Percentiles rank a stretch among this genome's conserved stretches.
phyloP scores from a whole-genome alignment of 1,140 invertebrate species.

The Leptinotarsa undecemlineata region DNA sequence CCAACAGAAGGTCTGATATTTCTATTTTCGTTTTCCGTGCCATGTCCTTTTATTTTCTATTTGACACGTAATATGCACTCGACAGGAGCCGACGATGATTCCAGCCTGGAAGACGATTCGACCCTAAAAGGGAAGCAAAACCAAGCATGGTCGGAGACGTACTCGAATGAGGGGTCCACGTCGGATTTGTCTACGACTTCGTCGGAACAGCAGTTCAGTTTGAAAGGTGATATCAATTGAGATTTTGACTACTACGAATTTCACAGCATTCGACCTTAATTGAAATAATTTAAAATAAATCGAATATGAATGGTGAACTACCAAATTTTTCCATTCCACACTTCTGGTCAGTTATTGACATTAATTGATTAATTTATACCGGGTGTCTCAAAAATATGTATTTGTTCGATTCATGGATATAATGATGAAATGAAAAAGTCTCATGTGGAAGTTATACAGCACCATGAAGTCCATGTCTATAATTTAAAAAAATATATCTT shows the following conservation, averaged over 20 bases:
- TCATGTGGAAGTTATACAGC: too few relatives aligned
- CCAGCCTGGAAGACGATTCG: slow-evolving; percentile 48
- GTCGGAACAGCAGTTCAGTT: slow-evolving; percentile 40
- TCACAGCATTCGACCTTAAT: not conserved
- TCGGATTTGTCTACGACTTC: slow-evolving; percentile 49
- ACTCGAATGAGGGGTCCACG: slow-evolving; percentile 47
- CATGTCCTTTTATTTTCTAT: not conserved
- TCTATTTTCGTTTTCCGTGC: not conserved
- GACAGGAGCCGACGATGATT: slow-evolving; percentile 41
- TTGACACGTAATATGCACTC: slow-evolving; percentile 10
- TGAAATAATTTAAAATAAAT: too few relatives aligned
- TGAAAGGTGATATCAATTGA: slow-evolving; percentile 41
- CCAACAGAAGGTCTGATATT: not conserved
- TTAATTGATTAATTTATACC: too few relatives aligned
- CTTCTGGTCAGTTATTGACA: too few relatives aligned
- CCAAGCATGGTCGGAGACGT: slow-evolving; percentile 44
- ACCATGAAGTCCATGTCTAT: too few relatives aligned
- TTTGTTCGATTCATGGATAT: too few relatives aligned
- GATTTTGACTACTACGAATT: not conserved
- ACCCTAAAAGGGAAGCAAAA: slow-evolving; percentile 45
- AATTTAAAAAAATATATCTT: too few relatives aligned
- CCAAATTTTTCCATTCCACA: too few relatives aligned
- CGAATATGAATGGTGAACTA: too few relatives aligned
- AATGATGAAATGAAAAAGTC: too few relatives aligned
- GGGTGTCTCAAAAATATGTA: too few relatives aligned